Evolutionary conservation across 2,797 vertebrate species (phyloP), one percentile per base, ranked within the genome.

Genomic region (Trachops cirrhosus): DNA sequence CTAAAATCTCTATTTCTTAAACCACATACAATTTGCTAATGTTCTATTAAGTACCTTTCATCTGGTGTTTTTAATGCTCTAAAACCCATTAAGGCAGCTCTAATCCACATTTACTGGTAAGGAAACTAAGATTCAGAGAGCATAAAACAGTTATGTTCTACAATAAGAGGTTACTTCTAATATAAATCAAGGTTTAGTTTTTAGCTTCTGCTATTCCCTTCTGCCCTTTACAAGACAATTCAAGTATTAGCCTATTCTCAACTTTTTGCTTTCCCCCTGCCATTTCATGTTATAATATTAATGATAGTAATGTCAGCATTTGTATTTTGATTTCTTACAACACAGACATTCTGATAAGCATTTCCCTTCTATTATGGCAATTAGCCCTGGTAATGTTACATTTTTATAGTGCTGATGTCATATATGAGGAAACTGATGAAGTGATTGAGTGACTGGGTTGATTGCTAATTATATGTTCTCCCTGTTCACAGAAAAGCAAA

Each of bases 281-380:
- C 7, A 39, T 68, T 87, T 73, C 29, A 16, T 67, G 18, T 54
- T 68, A 64, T 5, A 50, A 74, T 57, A 70, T 39, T 77, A 80
- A 75, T 80, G 46, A 54, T 26, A 82, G 82, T 18, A 84, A 62
- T 44, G 21, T n/a, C 15, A 62, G 41, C 41, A 88, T 62, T 78
- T 92, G 68, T 46, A 54, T 75, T 85, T 94, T 92, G 15, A 82
- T 64, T 82, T 89, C 32, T 86, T 86, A 32, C n/a, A 70, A 64
- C 64, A 24, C 44, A 62, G 3, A 7, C 37, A 32, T 93, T 86
- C 15, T 78, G 37, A 70, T 62, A 80, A 89, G 19, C 41, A 79
- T 37, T 59, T 48, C 9, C 15, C n/a, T 70, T 86, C 22, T 62
- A 19, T 68, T 50, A 41, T 52, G 48, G 21, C 10, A 71, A 8